Evolutionary conservation across 2,888 invertebrate species (phyloP).

Genomic region (Eretmocerus hayati): DNA sequence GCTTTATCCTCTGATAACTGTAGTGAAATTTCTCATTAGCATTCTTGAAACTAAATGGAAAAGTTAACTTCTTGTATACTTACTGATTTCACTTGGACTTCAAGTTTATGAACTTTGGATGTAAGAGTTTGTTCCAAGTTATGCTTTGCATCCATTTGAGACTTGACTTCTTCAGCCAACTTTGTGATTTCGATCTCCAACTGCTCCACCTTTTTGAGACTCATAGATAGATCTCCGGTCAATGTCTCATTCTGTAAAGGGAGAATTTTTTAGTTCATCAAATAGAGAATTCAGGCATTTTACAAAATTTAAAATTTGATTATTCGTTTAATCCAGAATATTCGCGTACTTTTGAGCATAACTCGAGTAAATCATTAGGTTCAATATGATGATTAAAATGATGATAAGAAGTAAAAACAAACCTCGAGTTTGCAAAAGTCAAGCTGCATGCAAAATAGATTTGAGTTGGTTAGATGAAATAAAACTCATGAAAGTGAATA

Average conservation of each 20-base stretch:
- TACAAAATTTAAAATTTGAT: too few species aligned
- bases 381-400: too few species aligned
- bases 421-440: conserved; percentile 38
- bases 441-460: conserved; percentile 29
- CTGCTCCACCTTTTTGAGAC: conserved; percentile 42
- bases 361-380: too few species aligned
- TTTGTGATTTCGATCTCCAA: conserved; percentile 40
- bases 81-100: conserved; percentile 54
- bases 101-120: conserved; percentile 50
- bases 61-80: conserved; percentile 31
- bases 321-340: not conserved
- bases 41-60: too few species aligned
- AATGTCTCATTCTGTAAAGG: conserved; percentile 41
- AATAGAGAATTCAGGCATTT: too few species aligned
- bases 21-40: too few species aligned
- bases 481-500: conserved; percentile 4
- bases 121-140: conserved; percentile 51
- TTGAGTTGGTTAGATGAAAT: conserved; percentile 10
- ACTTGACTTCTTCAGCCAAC: conserved; percentile 33
- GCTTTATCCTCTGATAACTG: conserved; percentile 12
- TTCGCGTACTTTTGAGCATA: too few species aligned
- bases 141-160: conserved; percentile 49
- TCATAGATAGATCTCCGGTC: conserved; percentile 44
- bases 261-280: too few species aligned
- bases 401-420: conserved; percentile 20